phyloP scores from a whole-genome alignment of 1,140 invertebrate genomes.

The Cyclina sinensis region DNA sequence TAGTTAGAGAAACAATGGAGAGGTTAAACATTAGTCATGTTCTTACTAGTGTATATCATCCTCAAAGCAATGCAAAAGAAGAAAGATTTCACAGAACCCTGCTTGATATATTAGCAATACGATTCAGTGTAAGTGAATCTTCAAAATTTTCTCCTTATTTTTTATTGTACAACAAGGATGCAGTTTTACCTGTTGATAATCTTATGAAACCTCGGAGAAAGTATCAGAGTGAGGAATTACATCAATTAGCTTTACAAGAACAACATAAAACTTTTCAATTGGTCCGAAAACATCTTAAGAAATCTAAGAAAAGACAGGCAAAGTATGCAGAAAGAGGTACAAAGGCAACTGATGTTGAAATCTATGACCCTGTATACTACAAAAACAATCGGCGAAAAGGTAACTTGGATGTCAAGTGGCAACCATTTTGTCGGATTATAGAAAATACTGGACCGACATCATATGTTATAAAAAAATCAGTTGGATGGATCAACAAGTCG shows the following conservation, averaged over 20 bases:
- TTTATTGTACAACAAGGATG: conserved; percentile 63
- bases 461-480: too few species aligned
- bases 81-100: conserved; percentile 56
- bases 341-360: background rate
- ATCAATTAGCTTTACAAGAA: conserved; percentile 17
- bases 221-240: background rate
- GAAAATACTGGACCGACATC: too few species aligned
- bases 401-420: conserved; percentile 49
- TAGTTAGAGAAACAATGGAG: conserved; percentile 36
- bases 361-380: conserved; percentile 53
- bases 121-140: conserved; percentile 61
- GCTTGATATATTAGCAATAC: conserved; percentile 37
- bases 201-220: conserved; percentile 59
- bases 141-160: conserved; percentile 48
- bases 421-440: conserved; percentile 37
- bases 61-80: conserved; percentile 37
- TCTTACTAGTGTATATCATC: conserved; percentile 37
- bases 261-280: conserved; percentile 40
- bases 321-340: conserved; percentile 36
- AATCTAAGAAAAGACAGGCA: conserved; percentile 26
- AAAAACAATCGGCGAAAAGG: background rate
- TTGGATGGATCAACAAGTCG: conserved; percentile 24
- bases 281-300: background rate
- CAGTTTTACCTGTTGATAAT: conserved; percentile 52
- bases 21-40: conserved; percentile 58